Conservation (phyloP, 2,797 vertebrate genomes). For the Coluber constrictor region DNA sequence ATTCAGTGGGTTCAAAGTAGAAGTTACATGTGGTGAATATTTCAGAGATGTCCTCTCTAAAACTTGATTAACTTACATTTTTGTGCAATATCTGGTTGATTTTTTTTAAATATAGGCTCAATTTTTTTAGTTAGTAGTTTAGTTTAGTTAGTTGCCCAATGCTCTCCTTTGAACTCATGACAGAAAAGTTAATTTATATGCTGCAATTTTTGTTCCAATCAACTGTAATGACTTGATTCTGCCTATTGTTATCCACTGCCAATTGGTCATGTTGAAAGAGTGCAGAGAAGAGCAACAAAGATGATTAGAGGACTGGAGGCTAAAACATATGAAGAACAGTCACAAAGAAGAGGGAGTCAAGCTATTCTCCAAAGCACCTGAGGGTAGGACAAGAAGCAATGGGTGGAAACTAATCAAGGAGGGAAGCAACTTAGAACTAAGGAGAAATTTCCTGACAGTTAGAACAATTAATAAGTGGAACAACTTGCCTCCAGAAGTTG, state of each 20-base stretch:
- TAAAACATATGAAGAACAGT: too few species aligned
- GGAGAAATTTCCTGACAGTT: too few species aligned
- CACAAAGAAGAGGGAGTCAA: too few species aligned
- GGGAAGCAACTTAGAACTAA: too few species aligned
- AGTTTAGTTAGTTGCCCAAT: neutral
- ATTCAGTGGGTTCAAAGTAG: neutral
- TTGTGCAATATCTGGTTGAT: neutral
- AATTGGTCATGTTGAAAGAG: too few species aligned
- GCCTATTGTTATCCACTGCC: neutral
- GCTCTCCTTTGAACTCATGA: neutral
- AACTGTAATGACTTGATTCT: neutral
- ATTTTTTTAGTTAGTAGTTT: neutral
- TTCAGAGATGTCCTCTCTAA: neutral
- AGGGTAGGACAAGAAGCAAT: too few species aligned
- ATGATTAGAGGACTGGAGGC: too few species aligned
- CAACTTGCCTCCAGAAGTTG: too few species aligned
- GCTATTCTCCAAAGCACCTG: too few species aligned
- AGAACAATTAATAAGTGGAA: too few species aligned
- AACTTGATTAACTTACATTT: neutral
- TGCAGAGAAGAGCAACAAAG: too few species aligned
- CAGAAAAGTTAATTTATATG: neutral
- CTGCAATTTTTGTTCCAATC: neutral
- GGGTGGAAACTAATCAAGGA: too few species aligned
- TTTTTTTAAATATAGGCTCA: neutral
- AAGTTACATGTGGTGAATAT: neutral